A percentile compares a stretch with the other conserved stretches of the same genome.
These are phyloP conservation scores for Monomorium pharaonis DNA, from an alignment of 1,140 invertebrate genomes.

Conservation along the genomic window DNA sequence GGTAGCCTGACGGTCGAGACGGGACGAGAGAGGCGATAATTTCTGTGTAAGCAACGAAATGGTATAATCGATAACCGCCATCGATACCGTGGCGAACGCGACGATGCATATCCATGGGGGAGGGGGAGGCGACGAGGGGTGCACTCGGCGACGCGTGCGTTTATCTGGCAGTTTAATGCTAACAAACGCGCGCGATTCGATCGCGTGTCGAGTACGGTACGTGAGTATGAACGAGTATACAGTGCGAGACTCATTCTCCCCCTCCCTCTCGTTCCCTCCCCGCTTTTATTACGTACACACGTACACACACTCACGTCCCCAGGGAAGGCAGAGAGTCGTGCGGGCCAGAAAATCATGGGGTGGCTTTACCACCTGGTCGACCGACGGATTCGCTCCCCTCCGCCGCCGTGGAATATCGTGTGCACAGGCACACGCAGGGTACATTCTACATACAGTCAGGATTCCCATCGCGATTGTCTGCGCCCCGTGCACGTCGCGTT, in stretches of 20 bases:
- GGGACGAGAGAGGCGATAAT: background rate
- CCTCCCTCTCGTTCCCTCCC: background rate
- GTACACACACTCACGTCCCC: background rate
- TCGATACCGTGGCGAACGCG: slow-evolving; percentile 19
- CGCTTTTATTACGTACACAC: too few species aligned
- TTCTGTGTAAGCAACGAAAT: slow-evolving; percentile 8
- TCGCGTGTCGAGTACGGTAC: slow-evolving; percentile 67
- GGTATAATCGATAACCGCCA: slow-evolving; percentile 25
- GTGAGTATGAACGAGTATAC: slow-evolving; percentile 37
- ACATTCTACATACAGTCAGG: slow-evolving; percentile 22
- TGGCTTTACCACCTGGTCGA: slow-evolving; percentile 74
- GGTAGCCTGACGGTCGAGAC: background rate
- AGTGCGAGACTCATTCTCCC: background rate
- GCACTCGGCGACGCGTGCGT: slow-evolving; percentile 44
- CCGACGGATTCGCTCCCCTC: slow-evolving; percentile 48
- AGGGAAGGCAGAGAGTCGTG: slow-evolving; percentile 54
- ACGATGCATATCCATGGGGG: slow-evolving; percentile 32
- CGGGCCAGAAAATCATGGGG: slow-evolving; percentile 73
- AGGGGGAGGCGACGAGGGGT: background rate
- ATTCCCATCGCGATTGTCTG: slow-evolving; percentile 61
- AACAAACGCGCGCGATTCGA: slow-evolving; percentile 70
- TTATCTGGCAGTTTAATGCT: slow-evolving; percentile 65
- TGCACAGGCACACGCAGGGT: background rate
- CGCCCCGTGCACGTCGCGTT: slow-evolving; percentile 9
- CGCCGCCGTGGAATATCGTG: background rate